These are phyloP conservation scores for Coenonympha arcania DNA, from an alignment of 2,888 invertebrate species.

Conservation along the genomic window DNA sequence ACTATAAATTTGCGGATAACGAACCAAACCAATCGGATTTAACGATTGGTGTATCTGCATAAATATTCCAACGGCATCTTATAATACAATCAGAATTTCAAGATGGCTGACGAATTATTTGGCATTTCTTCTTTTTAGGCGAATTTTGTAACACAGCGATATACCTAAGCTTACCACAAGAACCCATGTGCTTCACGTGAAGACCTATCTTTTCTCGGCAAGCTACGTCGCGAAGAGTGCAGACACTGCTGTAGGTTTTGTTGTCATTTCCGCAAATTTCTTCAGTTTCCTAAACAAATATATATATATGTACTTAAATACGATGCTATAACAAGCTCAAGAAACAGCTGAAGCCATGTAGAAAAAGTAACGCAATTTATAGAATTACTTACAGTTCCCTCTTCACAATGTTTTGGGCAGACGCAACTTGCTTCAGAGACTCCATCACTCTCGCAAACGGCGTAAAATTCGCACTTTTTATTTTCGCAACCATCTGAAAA, in stretches of 20 bases:
- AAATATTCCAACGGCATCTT: no score
- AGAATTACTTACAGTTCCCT: conserved; percentile 59
- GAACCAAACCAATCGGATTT: no score
- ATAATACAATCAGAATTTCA: no score
- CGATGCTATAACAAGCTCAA: no score
- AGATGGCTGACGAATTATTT: no score
- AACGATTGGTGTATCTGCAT: no score
- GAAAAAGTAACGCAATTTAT: not conserved
- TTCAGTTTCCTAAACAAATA: conserved; percentile 62
- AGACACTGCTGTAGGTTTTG: conserved; percentile 88
- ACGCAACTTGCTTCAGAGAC: conserved; percentile 76
- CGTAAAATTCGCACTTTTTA: conserved; percentile 84
- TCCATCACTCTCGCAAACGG: conserved; percentile 80
- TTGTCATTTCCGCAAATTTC: conserved; percentile 91
- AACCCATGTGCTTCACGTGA: conserved; percentile 84
- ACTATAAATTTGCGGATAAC: no score
- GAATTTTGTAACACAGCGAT: not conserved
- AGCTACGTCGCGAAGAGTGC: conserved; percentile 84
- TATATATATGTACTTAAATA: not conserved
- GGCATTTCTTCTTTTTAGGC: no score
- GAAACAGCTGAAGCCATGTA: not conserved
- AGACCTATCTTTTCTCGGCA: conserved; percentile 83
- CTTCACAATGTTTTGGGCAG: conserved; percentile 76
- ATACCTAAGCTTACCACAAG: conserved; percentile 82
- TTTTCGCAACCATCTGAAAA: conserved; percentile 83